Evolutionary conservation across 2,888 invertebrate genomes (phyloP).

Genomic region (Cephus nigrinus): DNA sequence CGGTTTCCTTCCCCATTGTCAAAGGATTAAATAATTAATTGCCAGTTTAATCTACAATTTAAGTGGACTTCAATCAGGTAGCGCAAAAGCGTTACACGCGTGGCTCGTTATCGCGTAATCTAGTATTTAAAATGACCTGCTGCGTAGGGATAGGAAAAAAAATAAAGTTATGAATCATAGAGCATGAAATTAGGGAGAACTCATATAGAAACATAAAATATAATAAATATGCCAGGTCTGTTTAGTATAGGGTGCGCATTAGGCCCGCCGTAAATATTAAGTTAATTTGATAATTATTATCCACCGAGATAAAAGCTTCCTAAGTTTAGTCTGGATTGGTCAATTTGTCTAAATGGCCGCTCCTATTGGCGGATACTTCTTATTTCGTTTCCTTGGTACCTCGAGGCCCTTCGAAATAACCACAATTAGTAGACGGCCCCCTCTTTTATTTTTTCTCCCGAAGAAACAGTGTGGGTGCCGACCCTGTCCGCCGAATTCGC

Average conservation of each 20-base stretch:
- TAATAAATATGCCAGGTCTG: constrained; percentile 26
- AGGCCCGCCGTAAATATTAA: constrained; percentile 35
- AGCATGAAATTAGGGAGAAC: not conserved
- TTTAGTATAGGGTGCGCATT: constrained; percentile 14
- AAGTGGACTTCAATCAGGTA: not conserved
- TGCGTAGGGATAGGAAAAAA: not conserved
- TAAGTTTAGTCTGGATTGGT: constrained; percentile 34
- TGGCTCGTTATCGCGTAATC: not conserved
- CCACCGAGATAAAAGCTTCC: constrained; percentile 12
- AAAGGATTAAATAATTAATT: not conserved
- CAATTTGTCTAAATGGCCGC: constrained; percentile 43
- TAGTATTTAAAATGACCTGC: not conserved
- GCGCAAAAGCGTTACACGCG: not conserved
- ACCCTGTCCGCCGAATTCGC: not conserved
- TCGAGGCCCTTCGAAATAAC: constrained; percentile 37
- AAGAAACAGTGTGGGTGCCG: constrained; percentile 19
- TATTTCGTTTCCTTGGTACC: constrained; percentile 23
- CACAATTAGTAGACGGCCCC: constrained; percentile 36
- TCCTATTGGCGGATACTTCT: constrained; percentile 24
- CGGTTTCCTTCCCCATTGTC: not conserved
- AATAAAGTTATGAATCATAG: not conserved
- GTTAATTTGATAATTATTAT: constrained; percentile 47
- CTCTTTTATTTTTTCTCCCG: not conserved
- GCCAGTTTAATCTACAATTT: not conserved
- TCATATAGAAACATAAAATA: not conserved